Base-by-base conservation (phyloP, 2,113 vertebrate genomes). In the Corythoichthys intestinalis region DNA sequence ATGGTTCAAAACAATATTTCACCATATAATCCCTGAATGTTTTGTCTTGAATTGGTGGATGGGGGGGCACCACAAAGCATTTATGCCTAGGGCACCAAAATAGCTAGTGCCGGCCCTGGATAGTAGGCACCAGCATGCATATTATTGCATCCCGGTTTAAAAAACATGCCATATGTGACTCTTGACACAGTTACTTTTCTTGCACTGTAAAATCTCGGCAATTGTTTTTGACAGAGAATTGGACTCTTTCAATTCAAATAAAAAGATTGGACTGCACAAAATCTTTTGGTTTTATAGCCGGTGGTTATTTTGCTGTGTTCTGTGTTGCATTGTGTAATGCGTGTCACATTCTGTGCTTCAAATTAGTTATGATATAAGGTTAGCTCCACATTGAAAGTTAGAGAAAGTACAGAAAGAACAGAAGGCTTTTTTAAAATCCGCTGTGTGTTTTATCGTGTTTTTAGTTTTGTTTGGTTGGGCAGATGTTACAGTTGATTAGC, bases 61-160 rank as follows among this genome's bases (percentile, higher is more conserved):
- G n/a, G n/a, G n/a, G n/a, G n/a, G n/a, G n/a, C n/a, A n/a, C n/a
- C n/a, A n/a, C n/a, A n/a, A n/a, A n/a, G n/a, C n/a, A n/a, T n/a
- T n/a, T n/a, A n/a, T n/a, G n/a, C n/a, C n/a, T n/a, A n/a, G n/a
- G n/a, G n/a, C n/a, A n/a, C n/a, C n/a, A n/a, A n/a, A n/a, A n/a
- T n/a, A n/a, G n/a, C n/a, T n/a, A n/a, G n/a, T n/a, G n/a, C n/a
- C n/a, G n/a, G n/a, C n/a, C n/a, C n/a, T n/a, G n/a, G n/a, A n/a
- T n/a, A n/a, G n/a, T n/a, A n/a, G n/a, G n/a, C n/a, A 20, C 56
- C 75, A 37, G 12, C 50, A 20, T 34, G 20, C 9, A n/a, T 74
- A 57, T 80, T 71, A 76, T 67, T 37, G 83, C 83, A 84, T 79
- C 66, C 15, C 69, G 63, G 34, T 50, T 65, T 70, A 53, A 6